phyloP scores from a whole-genome alignment of 1,140 invertebrate species.

The Phortica variegata region DNA sequence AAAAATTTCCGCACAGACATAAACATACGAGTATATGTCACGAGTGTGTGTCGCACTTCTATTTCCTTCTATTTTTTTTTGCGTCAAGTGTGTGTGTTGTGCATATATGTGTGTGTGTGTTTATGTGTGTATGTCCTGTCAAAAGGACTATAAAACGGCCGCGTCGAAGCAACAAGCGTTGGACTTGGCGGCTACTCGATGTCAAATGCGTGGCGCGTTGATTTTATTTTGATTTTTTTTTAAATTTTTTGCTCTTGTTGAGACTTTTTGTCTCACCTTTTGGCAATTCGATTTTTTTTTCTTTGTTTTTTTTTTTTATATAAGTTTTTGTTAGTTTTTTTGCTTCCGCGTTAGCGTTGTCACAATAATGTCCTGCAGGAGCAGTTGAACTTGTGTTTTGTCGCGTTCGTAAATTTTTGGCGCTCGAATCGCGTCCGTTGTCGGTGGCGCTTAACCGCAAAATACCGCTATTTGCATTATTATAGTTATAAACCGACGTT shows the following conservation, averaged over 20 bases:
- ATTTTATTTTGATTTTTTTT: slow-evolving; percentile 17
- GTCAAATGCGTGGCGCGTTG: slow-evolving; percentile 5
- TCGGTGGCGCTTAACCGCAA: slow-evolving; percentile 7
- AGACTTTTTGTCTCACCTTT: slow-evolving; percentile 4
- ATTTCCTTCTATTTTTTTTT: too few relatives aligned
- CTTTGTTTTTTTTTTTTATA: not conserved
- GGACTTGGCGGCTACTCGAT: slow-evolving; percentile 27
- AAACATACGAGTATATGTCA: slow-evolving; percentile 21
- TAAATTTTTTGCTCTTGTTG: slow-evolving; percentile 13
- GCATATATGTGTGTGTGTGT: slow-evolving; percentile 3
- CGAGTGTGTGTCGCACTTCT: not conserved
- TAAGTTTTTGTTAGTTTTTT: not conserved
- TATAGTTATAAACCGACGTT: too few relatives aligned
- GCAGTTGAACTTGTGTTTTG: too few relatives aligned
- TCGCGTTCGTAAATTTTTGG: too few relatives aligned
- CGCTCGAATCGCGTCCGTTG: slow-evolving; percentile 1
- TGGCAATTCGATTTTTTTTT: slow-evolving; percentile 8
- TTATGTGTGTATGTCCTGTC: slow-evolving; percentile 28
- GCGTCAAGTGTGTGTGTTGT: not conserved
- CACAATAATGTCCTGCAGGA: too few relatives aligned
- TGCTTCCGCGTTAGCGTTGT: too few relatives aligned
- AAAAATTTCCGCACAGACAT: slow-evolving; percentile 28
- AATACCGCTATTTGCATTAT: slow-evolving; percentile 8
- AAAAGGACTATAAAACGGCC: slow-evolving; percentile 9
- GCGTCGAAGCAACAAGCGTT: slow-evolving; percentile 32